Evolutionary conservation across 2,113 vertebrate genomes (phyloP).

Genomic region (Cricetomys ansorgei): DNA sequence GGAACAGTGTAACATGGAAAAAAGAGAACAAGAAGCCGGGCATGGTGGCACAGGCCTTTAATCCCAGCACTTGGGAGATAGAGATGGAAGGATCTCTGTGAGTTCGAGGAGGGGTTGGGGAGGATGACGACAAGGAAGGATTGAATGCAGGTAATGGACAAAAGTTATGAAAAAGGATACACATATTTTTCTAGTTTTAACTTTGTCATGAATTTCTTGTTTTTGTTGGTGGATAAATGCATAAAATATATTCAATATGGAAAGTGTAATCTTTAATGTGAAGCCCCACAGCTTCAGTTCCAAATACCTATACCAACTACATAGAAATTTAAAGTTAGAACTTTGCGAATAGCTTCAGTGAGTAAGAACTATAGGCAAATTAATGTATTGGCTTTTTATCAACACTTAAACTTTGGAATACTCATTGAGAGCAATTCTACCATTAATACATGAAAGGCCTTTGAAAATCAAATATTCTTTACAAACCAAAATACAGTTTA

Average conservation of each 20-base stretch:
- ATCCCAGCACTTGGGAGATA: too few relatives aligned
- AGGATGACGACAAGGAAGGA: too few relatives aligned
- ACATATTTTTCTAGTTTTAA: not conserved
- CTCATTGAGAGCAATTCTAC: conserved; percentile 45
- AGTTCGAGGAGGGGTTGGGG: too few relatives aligned
- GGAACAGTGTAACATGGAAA: not conserved
- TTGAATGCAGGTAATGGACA: not conserved
- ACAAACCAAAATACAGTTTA: conserved; percentile 66
- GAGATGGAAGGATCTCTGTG: too few relatives aligned
- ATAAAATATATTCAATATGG: not conserved
- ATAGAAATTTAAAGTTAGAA: not conserved
- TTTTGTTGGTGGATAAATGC: not conserved
- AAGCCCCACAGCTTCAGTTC: not conserved
- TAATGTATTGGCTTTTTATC: conserved; percentile 45
- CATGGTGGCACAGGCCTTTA: too few relatives aligned
- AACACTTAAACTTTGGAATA: conserved; percentile 53
- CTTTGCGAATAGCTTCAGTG: conserved; percentile 1
- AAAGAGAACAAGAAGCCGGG: not conserved
- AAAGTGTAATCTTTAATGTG: not conserved
- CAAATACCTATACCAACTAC: not conserved
- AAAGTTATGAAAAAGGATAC: not conserved
- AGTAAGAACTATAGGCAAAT: conserved; percentile 43
- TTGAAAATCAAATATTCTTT: conserved; percentile 68
- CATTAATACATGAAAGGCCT: conserved; percentile 52
- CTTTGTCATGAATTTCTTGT: not conserved